Evolutionary conservation across 2,888 invertebrate genomes (phyloP), one percentile per base, ranked within the genome.

Genomic region (Ypsolopha scabrella): DNA sequence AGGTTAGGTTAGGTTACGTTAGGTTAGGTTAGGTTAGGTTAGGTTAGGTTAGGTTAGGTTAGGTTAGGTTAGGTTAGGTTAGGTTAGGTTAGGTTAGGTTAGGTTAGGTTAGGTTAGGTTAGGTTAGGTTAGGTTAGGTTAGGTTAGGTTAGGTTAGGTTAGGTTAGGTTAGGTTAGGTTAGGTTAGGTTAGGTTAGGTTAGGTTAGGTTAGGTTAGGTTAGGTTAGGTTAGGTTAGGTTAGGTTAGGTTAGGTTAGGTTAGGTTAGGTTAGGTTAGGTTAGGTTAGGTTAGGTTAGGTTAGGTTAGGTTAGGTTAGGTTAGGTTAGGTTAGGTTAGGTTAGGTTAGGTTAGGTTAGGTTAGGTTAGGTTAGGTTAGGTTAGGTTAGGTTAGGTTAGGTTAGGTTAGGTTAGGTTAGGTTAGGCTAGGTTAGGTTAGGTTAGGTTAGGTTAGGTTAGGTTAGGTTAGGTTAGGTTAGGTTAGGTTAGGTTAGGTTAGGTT

Each of bases 101-200:
- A 51, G 51, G 51, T 51, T 51, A 51, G 51, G 51, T 51, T 51
- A 51, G 51, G 51, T 51, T 51, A 51, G 48, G 51, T 51, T 51
- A 51, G 51, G 51, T 51, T 51, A 51, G 51, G 47, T 51, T 47
- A 51, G 51, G 51, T 51, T 51, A 47, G 51, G 51, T 51, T 51
- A 51, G 51, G 51, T 51, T 47, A 51, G 51, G 51, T 51, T 51
- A 51, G 51, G 51, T 51, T 51, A 45, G 51, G 44, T 51, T 51
- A 51, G 51, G 51, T 51, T 58, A 57, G 57, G 58, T 57, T 58
- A 55, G 55, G 58, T 57, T 58, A 57, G 58, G 58, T 58, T 57
- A 58, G 58, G 58, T 58, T 58, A 58, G 58, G 58, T 57, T 57
- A 57, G 57, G 57, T 57, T 56, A 56, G 56, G 56, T 56, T 56